A percentile compares a stretch with the other conserved stretches of the same genome.
Conservation (phyloP, 2,888 invertebrate species). For the Autographa pulchrina region DNA sequence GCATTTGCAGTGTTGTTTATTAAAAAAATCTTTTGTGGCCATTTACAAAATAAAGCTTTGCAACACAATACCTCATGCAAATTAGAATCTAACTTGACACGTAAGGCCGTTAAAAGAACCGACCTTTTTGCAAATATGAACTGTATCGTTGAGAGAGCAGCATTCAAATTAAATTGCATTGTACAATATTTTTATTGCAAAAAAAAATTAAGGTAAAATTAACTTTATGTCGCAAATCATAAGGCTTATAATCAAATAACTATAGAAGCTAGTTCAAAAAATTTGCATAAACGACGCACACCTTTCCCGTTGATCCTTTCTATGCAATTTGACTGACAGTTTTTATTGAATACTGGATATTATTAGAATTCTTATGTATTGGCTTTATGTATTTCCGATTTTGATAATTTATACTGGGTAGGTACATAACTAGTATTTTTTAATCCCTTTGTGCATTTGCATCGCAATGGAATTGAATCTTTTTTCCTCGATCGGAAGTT, state of each 20-base stretch:
- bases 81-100: slow-evolving; percentile 75
- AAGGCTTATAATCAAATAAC: slow-evolving; percentile 59
- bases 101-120: slow-evolving; percentile 61
- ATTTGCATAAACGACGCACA: slow-evolving; percentile 87
- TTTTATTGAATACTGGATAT: slow-evolving; percentile 69
- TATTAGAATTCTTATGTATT: slow-evolving; percentile 53
- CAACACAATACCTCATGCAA: slow-evolving; percentile 88
- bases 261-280: slow-evolving; percentile 65
- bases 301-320: slow-evolving; percentile 85
- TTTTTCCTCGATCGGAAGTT: background rate
- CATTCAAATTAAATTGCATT: slow-evolving; percentile 68
- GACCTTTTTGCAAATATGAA: slow-evolving; percentile 61
- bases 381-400: slow-evolving; percentile 46
- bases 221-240: slow-evolving; percentile 45
- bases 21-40: slow-evolving; percentile 88
- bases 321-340: slow-evolving; percentile 87
- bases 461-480: background rate
- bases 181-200: slow-evolving; percentile 73
- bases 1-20: slow-evolving; percentile 85
- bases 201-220: slow-evolving; percentile 17
- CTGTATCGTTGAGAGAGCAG: slow-evolving; percentile 64
- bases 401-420: background rate
- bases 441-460: background rate
- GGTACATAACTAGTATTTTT: background rate
- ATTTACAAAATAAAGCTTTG: slow-evolving; percentile 86